Evolutionary conservation across 92 coral and sea anemone species (phyloP).

Genomic region (Meandrina meandrites): DNA sequence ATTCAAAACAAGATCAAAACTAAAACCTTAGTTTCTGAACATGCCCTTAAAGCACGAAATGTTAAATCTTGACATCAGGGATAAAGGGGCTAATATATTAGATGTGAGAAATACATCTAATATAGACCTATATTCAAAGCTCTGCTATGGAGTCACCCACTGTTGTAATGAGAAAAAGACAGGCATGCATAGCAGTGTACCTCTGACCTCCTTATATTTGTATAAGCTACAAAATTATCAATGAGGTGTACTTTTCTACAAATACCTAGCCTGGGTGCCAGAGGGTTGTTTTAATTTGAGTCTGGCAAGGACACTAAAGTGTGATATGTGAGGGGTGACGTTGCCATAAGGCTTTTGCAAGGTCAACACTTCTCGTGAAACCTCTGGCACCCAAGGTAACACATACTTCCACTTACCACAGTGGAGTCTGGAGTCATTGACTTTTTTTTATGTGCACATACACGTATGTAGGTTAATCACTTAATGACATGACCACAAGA

Average conservation of each 20-base stretch:
- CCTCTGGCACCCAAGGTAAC: too few relatives aligned
- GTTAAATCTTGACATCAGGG: background rate
- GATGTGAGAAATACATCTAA: background rate
- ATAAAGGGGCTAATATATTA: too few relatives aligned
- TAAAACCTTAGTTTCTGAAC: background rate
- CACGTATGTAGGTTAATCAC: too few relatives aligned
- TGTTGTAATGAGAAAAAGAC: background rate
- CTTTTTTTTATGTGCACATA: background rate
- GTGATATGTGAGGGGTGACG: too few relatives aligned
- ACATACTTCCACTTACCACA: too few relatives aligned
- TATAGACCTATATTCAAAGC: background rate
- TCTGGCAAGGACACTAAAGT: too few relatives aligned
- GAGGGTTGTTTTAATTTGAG: too few relatives aligned
- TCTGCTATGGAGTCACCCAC: background rate
- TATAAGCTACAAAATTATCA: background rate
- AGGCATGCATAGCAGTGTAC: background rate
- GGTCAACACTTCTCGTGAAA: too few relatives aligned
- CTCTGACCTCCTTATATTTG: background rate
- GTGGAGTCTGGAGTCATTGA: background rate
- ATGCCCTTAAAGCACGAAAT: background rate
- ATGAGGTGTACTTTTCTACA: background rate
- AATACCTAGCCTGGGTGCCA: background rate
- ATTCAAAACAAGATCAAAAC: background rate
- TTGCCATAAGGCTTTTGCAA: too few relatives aligned
- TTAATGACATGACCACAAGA: too few relatives aligned